Conservation (phyloP, 2,113 vertebrate species). For the Seriola quinqueradiata region DNA sequence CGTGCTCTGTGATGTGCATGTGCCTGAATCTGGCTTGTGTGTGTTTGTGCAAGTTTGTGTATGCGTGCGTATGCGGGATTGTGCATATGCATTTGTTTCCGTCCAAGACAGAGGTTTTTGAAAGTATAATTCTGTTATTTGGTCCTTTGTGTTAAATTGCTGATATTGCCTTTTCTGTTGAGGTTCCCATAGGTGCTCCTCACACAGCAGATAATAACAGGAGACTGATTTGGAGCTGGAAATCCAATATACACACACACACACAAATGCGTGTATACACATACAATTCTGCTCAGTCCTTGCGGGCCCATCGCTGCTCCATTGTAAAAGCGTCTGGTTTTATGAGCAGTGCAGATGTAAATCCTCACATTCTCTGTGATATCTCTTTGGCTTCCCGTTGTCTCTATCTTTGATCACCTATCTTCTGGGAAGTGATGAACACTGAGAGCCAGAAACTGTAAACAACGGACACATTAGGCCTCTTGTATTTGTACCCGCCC, state of each 20-base stretch:
- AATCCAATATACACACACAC: constrained; percentile 57
- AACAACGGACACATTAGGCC: constrained; percentile 76
- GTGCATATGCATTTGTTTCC: constrained; percentile 53
- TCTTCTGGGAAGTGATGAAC: constrained; percentile 73
- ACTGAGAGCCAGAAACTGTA: constrained; percentile 55
- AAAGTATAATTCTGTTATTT: constrained; percentile 65
- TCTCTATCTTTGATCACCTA: constrained; percentile 76
- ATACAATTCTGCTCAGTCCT: constrained; percentile 41
- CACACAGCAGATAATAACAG: constrained; percentile 60
- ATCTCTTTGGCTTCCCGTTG: constrained; percentile 73
- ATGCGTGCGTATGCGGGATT: constrained; percentile 35
- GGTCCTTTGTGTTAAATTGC: constrained; percentile 67
- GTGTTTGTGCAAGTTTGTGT: constrained; percentile 58
- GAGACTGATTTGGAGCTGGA: constrained; percentile 62
- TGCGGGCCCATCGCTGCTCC: constrained; percentile 42
- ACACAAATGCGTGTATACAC: constrained; percentile 1
- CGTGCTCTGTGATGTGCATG: constrained; percentile 58
- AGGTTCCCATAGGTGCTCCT: constrained; percentile 72
- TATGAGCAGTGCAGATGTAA: constrained; percentile 80
- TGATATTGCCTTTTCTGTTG: constrained; percentile 57
- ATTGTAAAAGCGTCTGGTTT: constrained; percentile 73
- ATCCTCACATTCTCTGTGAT: constrained; percentile 77
- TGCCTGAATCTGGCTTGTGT: constrained; percentile 46
- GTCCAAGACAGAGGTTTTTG: constrained; percentile 57
- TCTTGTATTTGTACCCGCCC: constrained; percentile 64